Percentiles rank a stretch among this genome's conserved stretches.
These are phyloP conservation scores for Triops longicaudatus DNA, from an alignment of 1,140 invertebrate species.

Conservation along the genomic window DNA sequence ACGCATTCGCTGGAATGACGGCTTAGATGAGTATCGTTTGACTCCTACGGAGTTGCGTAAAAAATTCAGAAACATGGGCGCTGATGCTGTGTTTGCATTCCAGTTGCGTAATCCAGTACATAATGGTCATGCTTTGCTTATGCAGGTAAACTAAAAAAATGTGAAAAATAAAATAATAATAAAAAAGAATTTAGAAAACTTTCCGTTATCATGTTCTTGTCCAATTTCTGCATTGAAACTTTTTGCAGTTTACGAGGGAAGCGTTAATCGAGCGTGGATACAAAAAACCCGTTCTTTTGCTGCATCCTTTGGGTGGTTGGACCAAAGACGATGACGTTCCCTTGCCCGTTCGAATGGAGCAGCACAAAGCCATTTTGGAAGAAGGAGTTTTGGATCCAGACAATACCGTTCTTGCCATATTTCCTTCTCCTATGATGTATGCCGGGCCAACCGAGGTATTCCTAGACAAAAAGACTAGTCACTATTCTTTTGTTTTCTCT, in stretches of 20 bases:
- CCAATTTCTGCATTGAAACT: too few species aligned
- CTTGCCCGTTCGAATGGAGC: slow-evolving; percentile 60
- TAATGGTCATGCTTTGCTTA: slow-evolving; percentile 96
- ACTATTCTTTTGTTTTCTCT: not conserved
- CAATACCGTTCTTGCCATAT: slow-evolving; percentile 92
- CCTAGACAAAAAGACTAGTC: not conserved
- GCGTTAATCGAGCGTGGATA: slow-evolving; percentile 76
- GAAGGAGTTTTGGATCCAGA: slow-evolving; percentile 74
- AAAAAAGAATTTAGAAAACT: too few species aligned
- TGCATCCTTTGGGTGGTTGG: slow-evolving; percentile 97
- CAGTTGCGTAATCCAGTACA: slow-evolving; percentile 98
- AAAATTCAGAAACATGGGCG: slow-evolving; percentile 73
- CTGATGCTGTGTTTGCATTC: slow-evolving; percentile 97
- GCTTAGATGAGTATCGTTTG: slow-evolving; percentile 85
- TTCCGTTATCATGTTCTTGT: too few species aligned
- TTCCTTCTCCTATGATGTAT: slow-evolving; percentile 99
- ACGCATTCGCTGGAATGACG: slow-evolving; percentile 86
- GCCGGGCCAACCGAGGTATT: slow-evolving; percentile 91
- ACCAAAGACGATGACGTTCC: slow-evolving; percentile 99
- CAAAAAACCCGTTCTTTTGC: slow-evolving; percentile 85
- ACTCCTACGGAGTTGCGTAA: slow-evolving; percentile 84
- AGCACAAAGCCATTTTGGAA: slow-evolving; percentile 80
- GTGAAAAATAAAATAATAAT: too few species aligned
- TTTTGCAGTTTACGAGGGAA: slow-evolving; percentile 63
- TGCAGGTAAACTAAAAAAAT: slow-evolving; percentile 55